Base-by-base conservation (phyloP, 2,797 vertebrate species). In the Onychomys leucogaster region DNA sequence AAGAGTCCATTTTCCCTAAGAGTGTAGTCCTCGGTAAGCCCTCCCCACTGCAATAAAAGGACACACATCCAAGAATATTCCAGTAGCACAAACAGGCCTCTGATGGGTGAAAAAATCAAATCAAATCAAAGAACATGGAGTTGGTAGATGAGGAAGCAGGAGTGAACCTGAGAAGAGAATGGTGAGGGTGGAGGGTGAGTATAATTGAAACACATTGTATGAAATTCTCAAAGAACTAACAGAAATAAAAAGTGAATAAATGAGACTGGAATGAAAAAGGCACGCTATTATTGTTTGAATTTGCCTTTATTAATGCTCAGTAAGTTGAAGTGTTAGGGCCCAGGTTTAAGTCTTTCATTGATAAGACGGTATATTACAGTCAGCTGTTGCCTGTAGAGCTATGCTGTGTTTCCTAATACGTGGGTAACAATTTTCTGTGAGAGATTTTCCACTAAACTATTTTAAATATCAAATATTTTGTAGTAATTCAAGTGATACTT, bases 391-490 rank as follows among this genome's bases (percentile, higher is more conserved):
- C 77, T 91, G 2, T 25, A 25, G 88, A 81, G 57, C 75, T 49
- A 32, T 0, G 14, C 29, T 29, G 7, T 89, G 19, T 94, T 88
- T 94, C 49, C 19, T 86, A 78, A 92, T 49, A 80, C 13, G 9
- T 0, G 9, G 67, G 19, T 59, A 11, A 69, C 59, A 43, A 91
- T 83, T 94, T 95, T 73, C 73, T 94, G 1, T 59, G 82, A 59
- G 52, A 88, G 41, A 81, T 19, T 89, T 25, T 27, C 52, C n/a
- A 95, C 49, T 90, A 41, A 83, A 55, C 83, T 87, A 80, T 87
- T 87, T 89, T 43, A 76, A 91, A 16, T 57, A 43, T 76, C 41
- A 76, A 90, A 84, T 63, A 83, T 71, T 94, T 90, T 80, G 23
- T 90, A 77, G 71, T 65, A 83, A 81, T 65, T 90, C 59, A 25